A percentile compares a stretch with the other conserved stretches of the same genome.
Conservation (phyloP, 2,888 invertebrate species). For the Hybos culiciformis region DNA sequence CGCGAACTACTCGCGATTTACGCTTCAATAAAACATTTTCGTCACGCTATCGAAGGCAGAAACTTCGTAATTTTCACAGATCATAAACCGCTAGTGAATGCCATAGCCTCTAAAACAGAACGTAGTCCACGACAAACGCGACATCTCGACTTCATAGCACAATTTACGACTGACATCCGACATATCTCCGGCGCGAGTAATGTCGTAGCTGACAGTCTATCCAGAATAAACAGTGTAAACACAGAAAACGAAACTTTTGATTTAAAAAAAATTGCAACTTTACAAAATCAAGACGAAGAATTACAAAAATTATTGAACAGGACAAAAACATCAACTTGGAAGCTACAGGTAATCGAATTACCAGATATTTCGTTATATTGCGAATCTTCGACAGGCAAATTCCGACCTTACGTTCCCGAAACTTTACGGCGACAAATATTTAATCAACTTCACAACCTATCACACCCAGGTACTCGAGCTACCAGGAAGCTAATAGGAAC, state of each 20-base stretch:
- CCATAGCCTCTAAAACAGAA: slow-evolving; percentile 19
- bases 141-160: slow-evolving; percentile 21
- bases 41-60: slow-evolving; percentile 26
- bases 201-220: slow-evolving; percentile 5
- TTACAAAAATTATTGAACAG: not conserved
- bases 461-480: slow-evolving; percentile 6
- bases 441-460: slow-evolving; percentile 2
- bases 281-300: not conserved
- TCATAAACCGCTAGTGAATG: slow-evolving; percentile 24
- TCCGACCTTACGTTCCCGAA: slow-evolving; percentile 4
- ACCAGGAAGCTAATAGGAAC: slow-evolving; percentile 2
- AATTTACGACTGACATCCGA: slow-evolving; percentile 8
- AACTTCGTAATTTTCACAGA: slow-evolving; percentile 12
- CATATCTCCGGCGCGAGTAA: slow-evolving; percentile 14
- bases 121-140: slow-evolving; percentile 25
- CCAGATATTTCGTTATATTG: not conserved
- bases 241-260: not conserved
- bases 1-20: slow-evolving; percentile 5
- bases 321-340: too few relatives aligned
- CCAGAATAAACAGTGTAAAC: not conserved
- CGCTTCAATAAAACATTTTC: slow-evolving; percentile 23
- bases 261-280: not conserved
- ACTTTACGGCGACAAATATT: slow-evolving; percentile 1
- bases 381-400: not conserved
- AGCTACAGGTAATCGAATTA: not conserved